These are phyloP conservation scores for Drosophila prosaltans DNA, from an alignment of 1,140 invertebrate species.

Conservation along the genomic window DNA sequence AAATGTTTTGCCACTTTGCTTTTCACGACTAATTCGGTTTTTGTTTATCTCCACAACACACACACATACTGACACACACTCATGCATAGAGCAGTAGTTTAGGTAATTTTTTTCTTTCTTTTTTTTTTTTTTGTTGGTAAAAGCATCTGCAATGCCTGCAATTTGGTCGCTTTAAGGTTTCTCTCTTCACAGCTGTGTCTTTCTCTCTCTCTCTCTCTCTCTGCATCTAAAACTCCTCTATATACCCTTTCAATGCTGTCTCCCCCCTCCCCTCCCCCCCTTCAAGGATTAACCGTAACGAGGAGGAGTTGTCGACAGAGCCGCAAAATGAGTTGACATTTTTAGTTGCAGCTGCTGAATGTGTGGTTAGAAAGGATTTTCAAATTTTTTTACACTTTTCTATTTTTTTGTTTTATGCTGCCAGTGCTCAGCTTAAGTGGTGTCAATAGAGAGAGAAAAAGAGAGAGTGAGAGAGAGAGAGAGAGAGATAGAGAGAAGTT, in stretches of 20 bases:
- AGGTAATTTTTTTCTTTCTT: slow-evolving; percentile 28
- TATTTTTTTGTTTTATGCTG: not conserved
- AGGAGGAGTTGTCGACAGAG: slow-evolving; percentile 36
- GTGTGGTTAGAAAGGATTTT: slow-evolving; percentile 21
- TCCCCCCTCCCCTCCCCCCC: not conserved
- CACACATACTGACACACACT: slow-evolving; percentile 21
- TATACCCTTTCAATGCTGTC: not conserved
- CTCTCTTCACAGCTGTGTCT: slow-evolving; percentile 57
- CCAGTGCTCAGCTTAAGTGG: slow-evolving; percentile 5
- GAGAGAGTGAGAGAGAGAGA: too few species aligned
- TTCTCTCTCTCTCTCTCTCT: too few species aligned
- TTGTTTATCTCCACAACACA: slow-evolving; percentile 67
- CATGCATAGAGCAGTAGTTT: slow-evolving; percentile 52
- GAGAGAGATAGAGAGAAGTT: not conserved
- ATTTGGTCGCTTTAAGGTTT: slow-evolving; percentile 64
- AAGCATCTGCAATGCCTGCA: slow-evolving; percentile 64
- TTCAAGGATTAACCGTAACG: slow-evolving; percentile 67
- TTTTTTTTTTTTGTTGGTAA: slow-evolving; percentile 3
- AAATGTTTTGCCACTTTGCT: slow-evolving; percentile 79
- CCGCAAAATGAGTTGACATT: slow-evolving; percentile 49
- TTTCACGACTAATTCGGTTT: slow-evolving; percentile 77
- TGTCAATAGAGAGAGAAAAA: not conserved
- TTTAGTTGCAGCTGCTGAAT: slow-evolving; percentile 36
- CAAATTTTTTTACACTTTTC: not conserved
- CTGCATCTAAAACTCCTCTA: slow-evolving; percentile 17